These are phyloP conservation scores for Clytia hemisphaerica DNA, from an alignment of 30 jellyfish, hydroid and myxozoan species.

Conservation along the genomic window DNA sequence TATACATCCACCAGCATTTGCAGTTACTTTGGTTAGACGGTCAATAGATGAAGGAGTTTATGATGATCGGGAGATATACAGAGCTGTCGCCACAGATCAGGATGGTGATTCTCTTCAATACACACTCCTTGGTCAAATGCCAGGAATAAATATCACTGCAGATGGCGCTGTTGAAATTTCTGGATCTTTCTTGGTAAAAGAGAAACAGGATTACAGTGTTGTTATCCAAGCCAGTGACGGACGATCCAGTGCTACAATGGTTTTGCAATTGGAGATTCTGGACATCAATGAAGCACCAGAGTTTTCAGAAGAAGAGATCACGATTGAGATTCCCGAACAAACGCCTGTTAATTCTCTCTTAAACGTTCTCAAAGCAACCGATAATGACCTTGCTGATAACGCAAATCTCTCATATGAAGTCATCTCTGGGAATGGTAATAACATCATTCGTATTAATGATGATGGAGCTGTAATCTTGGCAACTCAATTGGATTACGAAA, in stretches of 20 bases:
- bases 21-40: too few relatives aligned
- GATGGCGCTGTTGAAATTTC: too few relatives aligned
- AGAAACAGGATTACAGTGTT: neutral
- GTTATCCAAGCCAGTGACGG: slow-evolving; percentile 9
- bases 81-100: neutral
- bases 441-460: neutral
- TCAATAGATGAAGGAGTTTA: slow-evolving; percentile 2
- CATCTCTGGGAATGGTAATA: neutral
- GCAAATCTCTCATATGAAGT: neutral
- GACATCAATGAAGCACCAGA: slow-evolving; percentile 27
- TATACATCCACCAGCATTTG: neutral
- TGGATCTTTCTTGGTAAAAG: too few relatives aligned
- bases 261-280: neutral
- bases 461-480: slow-evolving; percentile 11
- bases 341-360: slow-evolving; percentile 1
- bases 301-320: neutral
- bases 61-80: neutral
- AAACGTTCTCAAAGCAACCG: neutral
- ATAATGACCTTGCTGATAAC: neutral
- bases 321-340: neutral
- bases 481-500: slow-evolving; percentile 1
- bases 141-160: too few relatives aligned
- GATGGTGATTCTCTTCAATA: slow-evolving; percentile 7
- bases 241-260: neutral
- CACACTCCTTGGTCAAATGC: too few relatives aligned